Percentiles rank a stretch among this genome's conserved stretches.
Evolutionary conservation across 2,888 invertebrate species (phyloP).

Genomic region (Limnephilus rhombicus): DNA sequence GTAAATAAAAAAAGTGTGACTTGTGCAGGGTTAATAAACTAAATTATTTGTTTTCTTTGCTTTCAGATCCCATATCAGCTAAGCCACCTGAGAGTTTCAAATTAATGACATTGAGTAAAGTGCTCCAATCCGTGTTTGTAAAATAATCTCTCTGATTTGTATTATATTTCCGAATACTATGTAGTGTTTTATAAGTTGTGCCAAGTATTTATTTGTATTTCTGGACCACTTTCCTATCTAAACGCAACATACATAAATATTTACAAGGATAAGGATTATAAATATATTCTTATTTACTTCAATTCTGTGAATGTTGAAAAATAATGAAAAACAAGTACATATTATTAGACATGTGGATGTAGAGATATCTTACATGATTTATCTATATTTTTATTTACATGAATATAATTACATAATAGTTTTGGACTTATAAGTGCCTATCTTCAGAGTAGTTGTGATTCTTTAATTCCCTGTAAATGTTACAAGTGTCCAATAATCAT

Average conservation of each 20-base stretch:
- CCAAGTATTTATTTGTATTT: neutral
- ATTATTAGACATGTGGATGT: neutral
- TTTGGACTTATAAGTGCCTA: too few species aligned
- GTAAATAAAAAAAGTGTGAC: neutral
- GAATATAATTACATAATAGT: too few species aligned
- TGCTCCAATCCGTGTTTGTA: neutral
- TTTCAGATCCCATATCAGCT: neutral
- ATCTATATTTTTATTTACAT: neutral
- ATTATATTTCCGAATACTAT: neutral
- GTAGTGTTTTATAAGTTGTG: neutral
- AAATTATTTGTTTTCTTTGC: neutral
- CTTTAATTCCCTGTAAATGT: too few species aligned
- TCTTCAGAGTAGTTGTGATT: too few species aligned
- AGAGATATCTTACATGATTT: neutral
- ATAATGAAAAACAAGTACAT: neutral
- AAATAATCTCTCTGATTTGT: neutral
- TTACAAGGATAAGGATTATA: neutral
- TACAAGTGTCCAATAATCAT: too few species aligned
- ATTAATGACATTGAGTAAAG: neutral
- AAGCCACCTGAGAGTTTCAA: neutral
- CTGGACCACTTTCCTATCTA: neutral
- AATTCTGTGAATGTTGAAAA: too few species aligned
- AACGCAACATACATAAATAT: neutral
- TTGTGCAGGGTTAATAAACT: neutral
- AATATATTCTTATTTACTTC: neutral